Conservation (phyloP, 2,888 invertebrate species). For the Orthosia cruda region DNA sequence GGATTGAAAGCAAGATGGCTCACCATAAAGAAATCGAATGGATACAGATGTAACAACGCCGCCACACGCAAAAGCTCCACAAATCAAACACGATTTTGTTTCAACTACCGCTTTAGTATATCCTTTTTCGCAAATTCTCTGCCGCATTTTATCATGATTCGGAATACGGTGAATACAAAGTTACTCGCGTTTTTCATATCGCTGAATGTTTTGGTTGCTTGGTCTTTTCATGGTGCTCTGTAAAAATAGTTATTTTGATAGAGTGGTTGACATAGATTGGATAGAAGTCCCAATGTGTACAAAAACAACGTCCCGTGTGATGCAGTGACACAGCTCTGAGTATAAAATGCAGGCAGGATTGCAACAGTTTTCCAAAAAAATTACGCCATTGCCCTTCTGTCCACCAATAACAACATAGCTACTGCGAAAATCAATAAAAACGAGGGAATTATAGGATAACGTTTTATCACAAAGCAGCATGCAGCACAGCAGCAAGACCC, state of each 20-base stretch:
- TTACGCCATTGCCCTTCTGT: not conserved
- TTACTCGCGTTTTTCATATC: slow-evolving; percentile 34
- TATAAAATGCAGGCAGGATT: not conserved
- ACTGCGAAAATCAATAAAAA: not conserved
- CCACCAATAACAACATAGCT: not conserved
- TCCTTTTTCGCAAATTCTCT: slow-evolving; percentile 31
- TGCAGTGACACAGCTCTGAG: not conserved
- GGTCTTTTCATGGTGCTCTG: slow-evolving; percentile 18
- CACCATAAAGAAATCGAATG: slow-evolving; percentile 85
- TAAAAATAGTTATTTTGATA: slow-evolving; percentile 7
- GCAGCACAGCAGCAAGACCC: too few relatives aligned
- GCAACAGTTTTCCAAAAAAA: not conserved
- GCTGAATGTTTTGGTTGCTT: slow-evolving; percentile 21
- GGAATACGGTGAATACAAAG: slow-evolving; percentile 36
- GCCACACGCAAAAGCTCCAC: slow-evolving; percentile 76
- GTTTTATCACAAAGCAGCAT: not conserved
- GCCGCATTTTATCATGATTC: slow-evolving; percentile 35
- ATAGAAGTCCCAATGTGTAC: not conserved
- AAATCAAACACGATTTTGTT: slow-evolving; percentile 78
- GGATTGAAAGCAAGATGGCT: slow-evolving; percentile 85
- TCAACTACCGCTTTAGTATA: slow-evolving; percentile 60
- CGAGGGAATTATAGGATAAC: not conserved
- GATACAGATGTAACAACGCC: slow-evolving; percentile 81
- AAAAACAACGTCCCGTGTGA: not conserved
- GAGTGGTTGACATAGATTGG: slow-evolving; percentile 15